Percentiles rank a stretch among this genome's conserved stretches.
Conservation (phyloP, 2,797 vertebrate genomes). For the Lacerta bilineata region DNA sequence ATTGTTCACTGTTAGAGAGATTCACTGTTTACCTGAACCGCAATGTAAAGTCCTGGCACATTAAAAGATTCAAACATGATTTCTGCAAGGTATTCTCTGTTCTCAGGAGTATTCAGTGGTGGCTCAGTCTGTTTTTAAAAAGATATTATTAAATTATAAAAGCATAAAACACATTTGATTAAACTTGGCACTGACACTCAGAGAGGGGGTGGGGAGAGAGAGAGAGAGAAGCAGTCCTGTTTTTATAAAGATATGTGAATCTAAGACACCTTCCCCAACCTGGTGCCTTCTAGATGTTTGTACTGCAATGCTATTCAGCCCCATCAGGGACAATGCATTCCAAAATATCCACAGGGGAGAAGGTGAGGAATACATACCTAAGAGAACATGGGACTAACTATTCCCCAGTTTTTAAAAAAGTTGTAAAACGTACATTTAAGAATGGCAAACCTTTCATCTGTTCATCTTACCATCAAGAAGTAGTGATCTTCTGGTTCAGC, state of each 20-base stretch:
- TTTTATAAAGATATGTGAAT: no score
- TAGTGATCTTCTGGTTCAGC: slow-evolving; percentile 86
- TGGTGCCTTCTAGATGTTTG: no score
- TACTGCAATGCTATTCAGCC: no score
- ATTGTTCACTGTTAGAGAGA: slow-evolving; percentile 4
- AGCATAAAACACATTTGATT: not conserved
- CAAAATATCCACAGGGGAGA: no score
- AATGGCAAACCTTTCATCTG: not conserved
- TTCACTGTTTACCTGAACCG: slow-evolving; percentile 83
- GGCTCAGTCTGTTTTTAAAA: slow-evolving; percentile 88
- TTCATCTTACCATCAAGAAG: slow-evolving; percentile 83
- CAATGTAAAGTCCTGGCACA: slow-evolving; percentile 87
- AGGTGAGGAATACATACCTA: no score
- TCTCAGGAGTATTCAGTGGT: slow-evolving; percentile 94
- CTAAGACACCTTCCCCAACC: no score
- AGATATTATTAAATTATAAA: not conserved
- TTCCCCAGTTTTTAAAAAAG: not conserved
- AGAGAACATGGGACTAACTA: no score
- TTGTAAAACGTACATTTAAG: not conserved
- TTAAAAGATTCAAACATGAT: slow-evolving; percentile 96
- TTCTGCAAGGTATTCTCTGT: slow-evolving; percentile 94
- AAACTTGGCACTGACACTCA: not conserved
- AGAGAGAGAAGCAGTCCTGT: not conserved
- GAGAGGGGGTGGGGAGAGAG: no score
- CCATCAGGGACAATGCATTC: no score